These are phyloP conservation scores for Melanostigma gelatinosum DNA, from an alignment of 2,113 vertebrate genomes.

Conservation along the genomic window DNA sequence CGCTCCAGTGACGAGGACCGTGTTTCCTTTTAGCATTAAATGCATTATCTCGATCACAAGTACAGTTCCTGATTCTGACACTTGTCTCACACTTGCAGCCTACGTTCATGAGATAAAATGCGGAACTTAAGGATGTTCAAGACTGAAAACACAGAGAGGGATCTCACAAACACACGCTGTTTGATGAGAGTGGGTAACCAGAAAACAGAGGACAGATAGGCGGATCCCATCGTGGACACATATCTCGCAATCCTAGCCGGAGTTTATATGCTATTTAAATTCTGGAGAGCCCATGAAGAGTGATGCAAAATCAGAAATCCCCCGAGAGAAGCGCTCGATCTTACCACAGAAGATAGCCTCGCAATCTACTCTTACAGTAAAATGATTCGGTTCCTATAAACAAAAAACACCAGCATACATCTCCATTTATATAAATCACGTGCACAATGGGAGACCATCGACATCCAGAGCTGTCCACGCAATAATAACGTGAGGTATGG, in stretches of 20 bases:
- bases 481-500: background rate
- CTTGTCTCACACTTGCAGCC: background rate
- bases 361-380: slow-evolving; percentile 11
- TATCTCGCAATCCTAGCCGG: background rate
- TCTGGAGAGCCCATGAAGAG: slow-evolving; percentile 17
- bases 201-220: background rate
- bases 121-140: slow-evolving; percentile 12
- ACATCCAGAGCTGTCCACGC: background rate
- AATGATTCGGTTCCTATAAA: background rate
- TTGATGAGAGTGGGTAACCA: background rate
- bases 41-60: background rate
- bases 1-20: background rate
- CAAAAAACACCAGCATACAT: background rate
- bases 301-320: slow-evolving; percentile 41
- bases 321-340: slow-evolving; percentile 5
- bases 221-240: background rate
- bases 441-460: background rate
- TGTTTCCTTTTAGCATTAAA: background rate
- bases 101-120: background rate
- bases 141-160: background rate
- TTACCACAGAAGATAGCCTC: background rate
- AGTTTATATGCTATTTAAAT: background rate
- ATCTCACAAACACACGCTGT: background rate
- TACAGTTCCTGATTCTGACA: slow-evolving; percentile 10
- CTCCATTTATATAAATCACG: background rate